Percentiles rank a stretch among this genome's conserved stretches.
These are phyloP conservation scores for Habrosyne pyritoides DNA, from an alignment of 2,888 invertebrate species.

Conservation along the genomic window DNA sequence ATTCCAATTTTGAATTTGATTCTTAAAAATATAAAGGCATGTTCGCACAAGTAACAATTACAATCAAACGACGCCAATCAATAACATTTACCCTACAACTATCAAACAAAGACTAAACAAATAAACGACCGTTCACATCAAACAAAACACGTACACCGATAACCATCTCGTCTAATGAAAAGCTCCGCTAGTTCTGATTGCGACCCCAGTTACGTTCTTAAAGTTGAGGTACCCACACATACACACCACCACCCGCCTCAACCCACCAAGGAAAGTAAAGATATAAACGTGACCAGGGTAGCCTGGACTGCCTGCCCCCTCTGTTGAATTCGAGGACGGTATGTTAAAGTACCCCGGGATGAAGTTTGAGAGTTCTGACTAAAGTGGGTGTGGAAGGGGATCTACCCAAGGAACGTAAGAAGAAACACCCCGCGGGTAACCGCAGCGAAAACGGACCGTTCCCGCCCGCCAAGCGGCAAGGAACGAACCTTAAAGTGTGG, in stretches of 20 bases:
- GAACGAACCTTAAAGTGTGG: conserved; percentile 64
- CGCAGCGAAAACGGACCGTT: conserved; percentile 43
- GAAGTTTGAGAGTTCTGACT: conserved; percentile 58
- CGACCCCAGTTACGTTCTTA: conserved; percentile 81
- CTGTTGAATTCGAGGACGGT: conserved; percentile 24
- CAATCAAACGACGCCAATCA: conserved; percentile 41
- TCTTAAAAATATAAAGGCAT: not conserved
- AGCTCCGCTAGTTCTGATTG: conserved; percentile 76
- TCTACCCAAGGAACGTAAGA: conserved; percentile 73
- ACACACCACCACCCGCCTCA: conserved; percentile 49
- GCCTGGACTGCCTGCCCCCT: conserved; percentile 41
- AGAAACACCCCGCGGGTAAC: conserved; percentile 69
- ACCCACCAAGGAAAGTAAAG: conserved; percentile 66
- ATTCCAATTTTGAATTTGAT: no score
- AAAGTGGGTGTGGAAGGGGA: conserved; percentile 51
- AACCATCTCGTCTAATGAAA: conserved; percentile 80
- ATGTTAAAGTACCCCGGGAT: conserved; percentile 39
- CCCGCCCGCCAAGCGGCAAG: conserved; percentile 25
- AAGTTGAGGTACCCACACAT: conserved; percentile 71
- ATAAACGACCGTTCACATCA: conserved; percentile 52
- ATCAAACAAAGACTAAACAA: conserved; percentile 53
- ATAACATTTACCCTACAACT: conserved; percentile 31
- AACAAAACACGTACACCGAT: conserved; percentile 74
- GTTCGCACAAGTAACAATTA: conserved; percentile 10
- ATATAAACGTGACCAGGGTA: conserved; percentile 44